Conservation (phyloP, 2,888 invertebrate genomes). For the Tipula unca region DNA sequence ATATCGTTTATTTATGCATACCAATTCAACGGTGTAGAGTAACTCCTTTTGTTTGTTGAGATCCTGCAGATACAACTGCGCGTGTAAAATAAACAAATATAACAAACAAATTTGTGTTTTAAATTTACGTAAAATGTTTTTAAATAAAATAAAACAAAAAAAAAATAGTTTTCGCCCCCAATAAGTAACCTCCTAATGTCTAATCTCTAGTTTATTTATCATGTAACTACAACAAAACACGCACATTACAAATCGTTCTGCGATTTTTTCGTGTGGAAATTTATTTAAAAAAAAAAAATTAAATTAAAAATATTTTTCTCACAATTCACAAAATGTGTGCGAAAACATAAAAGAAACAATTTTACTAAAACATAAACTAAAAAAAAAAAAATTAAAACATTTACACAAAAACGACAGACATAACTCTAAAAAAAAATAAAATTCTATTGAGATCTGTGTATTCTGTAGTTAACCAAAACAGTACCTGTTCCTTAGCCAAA, state of each 20-base stretch:
- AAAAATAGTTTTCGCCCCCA: conserved; percentile 21
- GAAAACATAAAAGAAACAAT: neutral
- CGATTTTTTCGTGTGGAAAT: neutral
- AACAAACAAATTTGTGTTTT: conserved; percentile 17
- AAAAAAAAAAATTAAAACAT: neutral
- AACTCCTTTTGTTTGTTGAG: conserved; percentile 79
- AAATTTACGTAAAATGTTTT: neutral
- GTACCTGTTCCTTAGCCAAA: conserved; percentile 84
- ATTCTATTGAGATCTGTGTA: neutral
- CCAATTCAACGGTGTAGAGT: conserved; percentile 75
- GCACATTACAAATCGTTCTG: neutral
- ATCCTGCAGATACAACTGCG: conserved; percentile 83
- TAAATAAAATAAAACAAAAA: conserved; percentile 16
- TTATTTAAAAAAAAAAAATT: neutral
- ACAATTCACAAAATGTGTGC: neutral
- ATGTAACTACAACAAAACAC: conserved; percentile 14
- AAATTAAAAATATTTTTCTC: neutral
- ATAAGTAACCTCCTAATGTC: neutral
- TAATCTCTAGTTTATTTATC: neutral
- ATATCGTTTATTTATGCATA: conserved; percentile 36
- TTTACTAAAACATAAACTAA: neutral
- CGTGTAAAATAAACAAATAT: conserved; percentile 39
- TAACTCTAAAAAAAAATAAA: neutral
- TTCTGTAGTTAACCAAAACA: neutral
- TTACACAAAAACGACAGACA: conserved; percentile 15